Base-by-base conservation (phyloP, 2,113 vertebrate species). In the Bubo scandiacus region DNA sequence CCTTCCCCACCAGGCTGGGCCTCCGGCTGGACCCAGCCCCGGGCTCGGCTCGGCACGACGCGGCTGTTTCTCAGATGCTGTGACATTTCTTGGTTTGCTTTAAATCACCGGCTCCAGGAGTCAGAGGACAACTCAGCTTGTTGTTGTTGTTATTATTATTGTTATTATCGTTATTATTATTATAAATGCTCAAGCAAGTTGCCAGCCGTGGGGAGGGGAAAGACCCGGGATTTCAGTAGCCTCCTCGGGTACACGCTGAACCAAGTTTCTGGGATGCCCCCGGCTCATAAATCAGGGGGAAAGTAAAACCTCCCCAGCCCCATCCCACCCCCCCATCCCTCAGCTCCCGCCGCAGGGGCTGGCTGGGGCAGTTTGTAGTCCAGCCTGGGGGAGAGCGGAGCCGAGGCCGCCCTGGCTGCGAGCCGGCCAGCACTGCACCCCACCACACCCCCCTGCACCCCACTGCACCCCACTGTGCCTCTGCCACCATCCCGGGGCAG, bases 181-280 rank as follows among this genome's bases (percentile, higher is more conserved):
- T 91, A 74, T 54, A 89, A 96, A 92, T 40, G 59, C 90, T 84
- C 65, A 30, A 93, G 87, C 51, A 21, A 91, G 95, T 66, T 89
- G 90, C 87, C 94, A 78, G 81, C 94, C 91, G 74, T 67, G 88
- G 81, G 91, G 54, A 94, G 90, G 92, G 90, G 84, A 93, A 83
- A 77, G 90, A 86, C 77, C 63, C 5, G 10, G 80, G 74, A 78
- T 90, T 94, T 95, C 2, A 0, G 96, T 19, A 74, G 86, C 74
- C 70, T 92, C 62, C 29, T n/a, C 4, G 8, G 40, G 62, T 38
- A 26, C 17, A 30, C 0, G 2, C 8, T 15, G 75, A 57, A 32
- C 89, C 61, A 58, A 8, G 40, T 8, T 94, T 79, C 47, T 38
- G 32, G 61, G 15, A 12, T 77, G 66, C 83, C 52, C 89, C 58